These are phyloP conservation scores for Proterorhinus semilunaris DNA, from an alignment of 2,113 vertebrate species.

Conservation along the genomic window DNA sequence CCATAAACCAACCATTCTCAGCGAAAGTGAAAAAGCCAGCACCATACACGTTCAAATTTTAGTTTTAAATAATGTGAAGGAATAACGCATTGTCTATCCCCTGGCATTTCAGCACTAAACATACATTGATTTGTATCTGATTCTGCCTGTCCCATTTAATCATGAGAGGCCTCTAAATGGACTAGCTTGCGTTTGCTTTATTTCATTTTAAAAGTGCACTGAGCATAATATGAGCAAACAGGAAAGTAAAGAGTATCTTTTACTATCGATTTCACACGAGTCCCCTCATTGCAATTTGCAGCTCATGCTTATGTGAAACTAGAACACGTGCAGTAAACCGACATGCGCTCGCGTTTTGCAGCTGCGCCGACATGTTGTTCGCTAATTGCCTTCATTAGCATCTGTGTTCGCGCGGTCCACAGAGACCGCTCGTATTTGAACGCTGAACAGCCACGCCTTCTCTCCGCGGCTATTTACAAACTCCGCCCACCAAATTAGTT, in stretches of 20 bases:
- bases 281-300: neutral
- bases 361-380: neutral
- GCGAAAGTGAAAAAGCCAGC: too few relatives aligned
- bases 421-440: neutral
- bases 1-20: too few relatives aligned
- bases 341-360: neutral
- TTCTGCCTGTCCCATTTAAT: neutral
- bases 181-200: neutral
- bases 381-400: slow-evolving; percentile 13
- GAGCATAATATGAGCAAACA: neutral
- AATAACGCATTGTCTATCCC: too few relatives aligned
- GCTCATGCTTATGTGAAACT: slow-evolving; percentile 5
- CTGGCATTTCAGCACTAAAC: too few relatives aligned
- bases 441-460: neutral
- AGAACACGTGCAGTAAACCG: neutral
- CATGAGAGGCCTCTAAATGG: slow-evolving; percentile 1
- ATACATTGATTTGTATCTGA: neutral
- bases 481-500: neutral
- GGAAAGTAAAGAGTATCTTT: slow-evolving; percentile 1
- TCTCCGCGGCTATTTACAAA: neutral
- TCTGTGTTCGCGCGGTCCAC: neutral
- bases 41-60: too few relatives aligned
- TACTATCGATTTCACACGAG: neutral
- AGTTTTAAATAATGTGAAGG: too few relatives aligned
- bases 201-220: slow-evolving; percentile 1